Evolutionary conservation across 2,797 vertebrate genomes (phyloP), one percentile per base, ranked within the genome.

Genomic region (Anguilla megastoma): DNA sequence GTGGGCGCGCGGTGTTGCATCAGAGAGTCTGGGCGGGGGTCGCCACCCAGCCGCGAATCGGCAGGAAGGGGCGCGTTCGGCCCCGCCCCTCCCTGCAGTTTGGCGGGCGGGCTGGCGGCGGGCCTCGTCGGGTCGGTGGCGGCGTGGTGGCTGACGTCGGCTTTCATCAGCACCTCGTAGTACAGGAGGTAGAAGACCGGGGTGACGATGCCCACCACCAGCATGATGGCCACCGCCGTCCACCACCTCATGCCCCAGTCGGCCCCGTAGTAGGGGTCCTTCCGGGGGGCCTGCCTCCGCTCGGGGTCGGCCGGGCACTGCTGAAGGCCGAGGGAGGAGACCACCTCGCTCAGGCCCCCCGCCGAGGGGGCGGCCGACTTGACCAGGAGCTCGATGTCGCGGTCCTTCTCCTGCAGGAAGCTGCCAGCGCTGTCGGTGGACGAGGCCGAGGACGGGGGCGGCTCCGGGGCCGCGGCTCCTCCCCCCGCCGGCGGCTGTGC

Each of bases 191-290:
- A 99, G 95, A 99, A 99, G 83, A 99, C 97, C 0, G 98, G 98
- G 0, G 98, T 99, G 93, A 99, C 92, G 54, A 99, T 98, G 66
- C 98, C 98, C 80, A 99, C 99, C 54, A 99, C 95, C 89, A 99
- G 94, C 99, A 99, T 99, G 90, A 99, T 99, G 91, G 96, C 97
- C 71, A 99, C 99, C 18, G 99, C 99, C 16, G 97, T 98, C 97
- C 98, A 99, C 98, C 98, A 99, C 24, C 98, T 97, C 95, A 99
- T 98, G 84, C 99, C 98, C 98, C 99, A 99, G 90, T 99, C 99
- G 1, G 98, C 98, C 71, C 98, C 99, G 0, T 99, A 98, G 89
- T 99, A 98, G 8, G 98, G 98, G 94, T 99, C 98, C 92, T 98
- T 99, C 87, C 92, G 95, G 85, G 92, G 94, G 27, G 91, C 88